Evolutionary conservation across 2,797 vertebrate genomes (phyloP), one percentile per base, ranked within the genome.

Genomic region (Esox lucius): DNA sequence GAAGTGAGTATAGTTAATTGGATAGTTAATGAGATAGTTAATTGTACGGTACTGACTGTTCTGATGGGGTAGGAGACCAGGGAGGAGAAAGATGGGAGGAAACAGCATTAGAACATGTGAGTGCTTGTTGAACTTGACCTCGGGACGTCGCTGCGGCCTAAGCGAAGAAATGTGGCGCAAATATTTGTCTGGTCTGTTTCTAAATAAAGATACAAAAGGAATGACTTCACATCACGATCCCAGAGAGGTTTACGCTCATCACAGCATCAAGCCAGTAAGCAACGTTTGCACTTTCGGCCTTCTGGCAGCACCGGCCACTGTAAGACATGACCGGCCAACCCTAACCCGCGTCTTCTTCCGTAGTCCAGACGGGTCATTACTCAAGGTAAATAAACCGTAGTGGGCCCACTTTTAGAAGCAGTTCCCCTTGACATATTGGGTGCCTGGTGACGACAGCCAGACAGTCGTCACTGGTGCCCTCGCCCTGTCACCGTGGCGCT

Each of bases 381-480:
- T 56, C 53, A n/a, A 24, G 22, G 56, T 26, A 24, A 26, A 24
- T 12, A 61, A 61, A 24, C 9, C 3, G 11, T 61, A 61, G 8
- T 11, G 11, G 22, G 11, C 11, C 53, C 19, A 68, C n/a, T 22
- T 3, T 46, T 39, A 13, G 66, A 39, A 4, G 33, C 53, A 59
- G 53, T 12, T 19, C 33, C 9, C 46, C 4, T 35, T 0, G 61
- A 70, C 70, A 4, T 1, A 31, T 17, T 8, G 15, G 42, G 42
- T 13, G 46, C 22, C 24, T 26, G 26, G 13, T 17, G 68, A 0
- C 3, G 71, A 75, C 17, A 72, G 65, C 78, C 72, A 76, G 53
- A 77, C 79, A 76, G 86, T 67, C 83, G 81, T 81, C 35, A 35
- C 13, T 17, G 39, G 73, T 53, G 74, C 85, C 81, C 74, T 79